Conservation (phyloP, 2,888 invertebrate genomes). For the Lithophane ornitopus region DNA sequence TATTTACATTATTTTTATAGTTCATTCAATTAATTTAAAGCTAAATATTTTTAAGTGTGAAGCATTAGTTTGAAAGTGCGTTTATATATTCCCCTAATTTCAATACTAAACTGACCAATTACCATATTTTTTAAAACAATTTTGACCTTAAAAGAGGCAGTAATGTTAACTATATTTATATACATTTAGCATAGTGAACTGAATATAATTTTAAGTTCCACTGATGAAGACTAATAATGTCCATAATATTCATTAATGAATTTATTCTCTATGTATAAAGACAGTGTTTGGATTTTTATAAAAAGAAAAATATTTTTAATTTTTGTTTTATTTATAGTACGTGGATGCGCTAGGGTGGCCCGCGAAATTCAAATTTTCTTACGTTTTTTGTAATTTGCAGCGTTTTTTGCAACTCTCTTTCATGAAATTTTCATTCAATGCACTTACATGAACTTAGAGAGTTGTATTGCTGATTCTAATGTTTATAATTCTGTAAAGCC, state of each 20-base stretch:
- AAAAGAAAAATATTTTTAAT: constrained; percentile 56
- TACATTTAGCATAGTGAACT: constrained; percentile 39
- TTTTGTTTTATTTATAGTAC: constrained; percentile 46
- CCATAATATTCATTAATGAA: constrained; percentile 54
- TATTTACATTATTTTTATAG: too few relatives aligned
- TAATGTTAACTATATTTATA: constrained; percentile 43
- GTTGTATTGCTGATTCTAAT: too few relatives aligned
- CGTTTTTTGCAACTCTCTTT: too few relatives aligned
- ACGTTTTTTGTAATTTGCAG: too few relatives aligned
- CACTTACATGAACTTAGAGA: too few relatives aligned
- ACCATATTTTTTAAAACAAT: constrained; percentile 37
- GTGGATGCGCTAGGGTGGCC: too few relatives aligned
- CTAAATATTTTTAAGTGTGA: too few relatives aligned
- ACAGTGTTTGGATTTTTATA: constrained; percentile 58
- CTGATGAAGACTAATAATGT: constrained; percentile 49
- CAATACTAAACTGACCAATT: constrained; percentile 23
- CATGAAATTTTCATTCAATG: too few relatives aligned
- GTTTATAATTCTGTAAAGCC: too few relatives aligned
- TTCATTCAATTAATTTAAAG: too few relatives aligned
- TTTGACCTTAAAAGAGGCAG: constrained; percentile 15
- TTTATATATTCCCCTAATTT: constrained; percentile 1
- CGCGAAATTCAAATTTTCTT: too few relatives aligned
- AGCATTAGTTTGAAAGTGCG: too few relatives aligned
- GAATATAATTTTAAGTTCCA: constrained; percentile 49
- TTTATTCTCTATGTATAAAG: constrained; percentile 56